These are phyloP conservation scores for Neria commutata DNA, from an alignment of 2,888 invertebrate species.

Conservation along the genomic window DNA sequence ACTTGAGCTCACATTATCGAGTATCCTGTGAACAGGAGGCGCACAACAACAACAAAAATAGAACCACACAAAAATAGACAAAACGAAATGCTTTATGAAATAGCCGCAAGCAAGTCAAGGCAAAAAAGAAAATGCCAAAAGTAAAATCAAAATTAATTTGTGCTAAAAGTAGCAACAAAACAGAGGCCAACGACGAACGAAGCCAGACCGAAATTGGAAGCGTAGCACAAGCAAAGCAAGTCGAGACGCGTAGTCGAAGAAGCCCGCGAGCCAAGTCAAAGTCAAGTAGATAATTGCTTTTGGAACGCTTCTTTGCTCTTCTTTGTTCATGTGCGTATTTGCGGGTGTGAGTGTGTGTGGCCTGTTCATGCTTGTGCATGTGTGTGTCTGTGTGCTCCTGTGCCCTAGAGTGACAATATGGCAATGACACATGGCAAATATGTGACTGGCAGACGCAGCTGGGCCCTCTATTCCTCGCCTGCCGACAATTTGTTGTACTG, in stretches of 20 bases:
- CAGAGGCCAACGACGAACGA: no score
- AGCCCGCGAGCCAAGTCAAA: no score
- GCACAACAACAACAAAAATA: background rate
- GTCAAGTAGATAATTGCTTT: constrained; percentile 2
- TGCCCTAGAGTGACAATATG: background rate
- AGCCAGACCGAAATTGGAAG: no score
- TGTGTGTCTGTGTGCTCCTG: no score
- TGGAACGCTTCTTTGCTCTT: background rate
- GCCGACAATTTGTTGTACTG: background rate
- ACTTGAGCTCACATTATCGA: background rate
- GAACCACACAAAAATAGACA: background rate
- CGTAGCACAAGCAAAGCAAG: no score
- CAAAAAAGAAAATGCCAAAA: background rate
- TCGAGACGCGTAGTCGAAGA: no score
- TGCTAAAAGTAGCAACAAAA: no score
- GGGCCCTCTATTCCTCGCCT: background rate
- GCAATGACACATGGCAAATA: background rate
- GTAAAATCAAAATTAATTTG: constrained; percentile 1
- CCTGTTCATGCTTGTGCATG: background rate
- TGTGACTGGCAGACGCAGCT: background rate
- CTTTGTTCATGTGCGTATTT: background rate
- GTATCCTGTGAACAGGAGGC: background rate
- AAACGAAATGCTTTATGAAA: background rate
- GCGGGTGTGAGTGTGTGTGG: background rate
- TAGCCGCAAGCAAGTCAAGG: background rate